Conservation (phyloP, 2,797 vertebrate genomes). For the Sebastes glaucus region DNA sequence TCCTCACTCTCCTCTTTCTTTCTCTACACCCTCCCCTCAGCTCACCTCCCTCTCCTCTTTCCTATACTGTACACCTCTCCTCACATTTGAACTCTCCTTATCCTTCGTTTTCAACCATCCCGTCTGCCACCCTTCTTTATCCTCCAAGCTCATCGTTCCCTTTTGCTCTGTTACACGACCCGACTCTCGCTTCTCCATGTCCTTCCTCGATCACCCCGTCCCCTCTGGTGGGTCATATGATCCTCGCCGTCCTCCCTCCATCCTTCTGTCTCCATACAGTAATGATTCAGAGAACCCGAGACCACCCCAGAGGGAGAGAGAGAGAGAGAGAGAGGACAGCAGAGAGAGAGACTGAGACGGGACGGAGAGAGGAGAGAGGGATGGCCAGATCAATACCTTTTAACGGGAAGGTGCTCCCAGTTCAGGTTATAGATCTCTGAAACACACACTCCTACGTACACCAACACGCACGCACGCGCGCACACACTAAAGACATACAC, state of each 20-base stretch:
- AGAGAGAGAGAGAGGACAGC: neutral
- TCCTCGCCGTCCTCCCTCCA: conserved; percentile 15
- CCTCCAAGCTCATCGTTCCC: neutral
- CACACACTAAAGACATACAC: neutral
- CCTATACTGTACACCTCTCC: neutral
- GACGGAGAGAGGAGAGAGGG: conserved; percentile 19
- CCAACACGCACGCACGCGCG: neutral
- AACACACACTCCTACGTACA: conserved; percentile 11
- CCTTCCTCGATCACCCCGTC: conserved; percentile 33
- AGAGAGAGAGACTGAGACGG: conserved; percentile 14
- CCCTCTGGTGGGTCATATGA: conserved; percentile 47
- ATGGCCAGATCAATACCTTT: conserved; percentile 75
- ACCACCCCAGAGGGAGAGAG: conserved; percentile 58
- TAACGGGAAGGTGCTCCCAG: conserved; percentile 62
- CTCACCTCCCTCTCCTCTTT: neutral
- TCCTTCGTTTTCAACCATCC: neutral
- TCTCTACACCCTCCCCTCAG: neutral
- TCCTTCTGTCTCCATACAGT: conserved; percentile 58
- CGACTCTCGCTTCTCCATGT: neutral
- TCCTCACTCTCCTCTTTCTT: neutral
- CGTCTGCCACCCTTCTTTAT: neutral
- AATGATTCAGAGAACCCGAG: conserved; percentile 77
- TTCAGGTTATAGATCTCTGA: conserved; percentile 56
- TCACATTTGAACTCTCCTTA: neutral
- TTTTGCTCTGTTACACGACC: conserved; percentile 8